Percentiles rank a stretch among this genome's conserved stretches.
These are phyloP conservation scores for Rhinoderma darwinii DNA, from an alignment of 2,113 vertebrate genomes.

Conservation along the genomic window DNA sequence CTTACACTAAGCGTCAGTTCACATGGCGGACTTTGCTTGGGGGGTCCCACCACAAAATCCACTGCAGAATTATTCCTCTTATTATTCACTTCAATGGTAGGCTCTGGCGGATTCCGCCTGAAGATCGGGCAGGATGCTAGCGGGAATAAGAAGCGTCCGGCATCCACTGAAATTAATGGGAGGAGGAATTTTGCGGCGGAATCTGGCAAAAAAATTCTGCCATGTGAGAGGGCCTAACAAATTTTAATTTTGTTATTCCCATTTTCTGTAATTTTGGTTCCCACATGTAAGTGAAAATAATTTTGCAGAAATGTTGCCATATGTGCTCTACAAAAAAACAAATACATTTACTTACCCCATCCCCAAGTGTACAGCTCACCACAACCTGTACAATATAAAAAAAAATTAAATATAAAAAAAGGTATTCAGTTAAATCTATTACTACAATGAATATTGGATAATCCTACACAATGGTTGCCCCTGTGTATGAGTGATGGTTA, in stretches of 20 bases:
- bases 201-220: too few relatives aligned
- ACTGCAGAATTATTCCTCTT: too few relatives aligned
- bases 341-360: slow-evolving; percentile 84
- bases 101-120: too few relatives aligned
- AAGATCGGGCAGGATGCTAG: too few relatives aligned
- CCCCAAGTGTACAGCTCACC: slow-evolving; percentile 95
- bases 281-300: background rate
- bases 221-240: background rate
- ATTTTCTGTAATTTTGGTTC: background rate
- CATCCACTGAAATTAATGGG: too few relatives aligned
- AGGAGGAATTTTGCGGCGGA: too few relatives aligned
- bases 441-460: background rate
- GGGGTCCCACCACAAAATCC: too few relatives aligned
- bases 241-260: background rate
- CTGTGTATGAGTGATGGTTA: background rate
- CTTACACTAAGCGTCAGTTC: too few relatives aligned
- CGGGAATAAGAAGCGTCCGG: too few relatives aligned
- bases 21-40: too few relatives aligned
- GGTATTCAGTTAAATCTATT: background rate
- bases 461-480: background rate
- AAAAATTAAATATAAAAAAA: too few relatives aligned
- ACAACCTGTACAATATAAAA: slow-evolving; percentile 69
- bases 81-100: too few relatives aligned
- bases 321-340: background rate
- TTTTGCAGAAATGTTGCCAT: background rate